Conservation (phyloP, 2,797 vertebrate genomes). For the Onychomys leucogaster region DNA sequence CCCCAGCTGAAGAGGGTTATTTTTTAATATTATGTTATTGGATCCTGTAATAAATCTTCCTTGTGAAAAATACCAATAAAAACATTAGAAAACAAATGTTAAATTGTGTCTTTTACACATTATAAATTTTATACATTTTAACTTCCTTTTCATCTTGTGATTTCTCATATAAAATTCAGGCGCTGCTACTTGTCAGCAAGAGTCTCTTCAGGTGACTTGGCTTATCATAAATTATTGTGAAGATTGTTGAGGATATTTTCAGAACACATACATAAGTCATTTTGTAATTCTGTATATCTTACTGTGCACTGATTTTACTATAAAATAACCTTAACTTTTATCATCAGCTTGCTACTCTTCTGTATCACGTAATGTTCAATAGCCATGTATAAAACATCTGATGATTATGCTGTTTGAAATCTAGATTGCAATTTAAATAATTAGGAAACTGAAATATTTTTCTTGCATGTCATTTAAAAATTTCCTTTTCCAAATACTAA, state of each 20-base stretch:
- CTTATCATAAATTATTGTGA: not conserved
- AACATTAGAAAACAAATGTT: not conserved
- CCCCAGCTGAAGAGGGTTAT: not conserved
- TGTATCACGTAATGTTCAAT: constrained; percentile 33
- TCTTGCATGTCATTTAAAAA: constrained; percentile 56
- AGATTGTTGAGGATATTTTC: constrained; percentile 3
- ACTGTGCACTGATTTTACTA: constrained; percentile 24
- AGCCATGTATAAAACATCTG: constrained; percentile 74
- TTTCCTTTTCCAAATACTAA: constrained; percentile 50
- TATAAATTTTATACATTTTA: not conserved
- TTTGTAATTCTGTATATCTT: constrained; percentile 46
- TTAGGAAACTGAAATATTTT: constrained; percentile 77
- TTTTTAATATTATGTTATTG: not conserved
- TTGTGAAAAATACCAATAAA: not conserved
- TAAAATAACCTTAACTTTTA: constrained; percentile 44
- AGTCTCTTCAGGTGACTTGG: not conserved
- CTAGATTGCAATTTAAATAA: constrained; percentile 74
- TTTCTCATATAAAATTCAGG: constrained; percentile 7
- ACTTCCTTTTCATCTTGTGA: not conserved
- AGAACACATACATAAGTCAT: not conserved
- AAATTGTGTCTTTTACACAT: not conserved
- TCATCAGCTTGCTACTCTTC: not conserved
- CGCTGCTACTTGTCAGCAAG: not conserved
- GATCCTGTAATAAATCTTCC: not conserved
- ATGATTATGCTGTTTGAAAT: constrained; percentile 76